phyloP scores from a whole-genome alignment of 92 coral and sea anemone genomes.

The Zoanthus gigantus region DNA sequence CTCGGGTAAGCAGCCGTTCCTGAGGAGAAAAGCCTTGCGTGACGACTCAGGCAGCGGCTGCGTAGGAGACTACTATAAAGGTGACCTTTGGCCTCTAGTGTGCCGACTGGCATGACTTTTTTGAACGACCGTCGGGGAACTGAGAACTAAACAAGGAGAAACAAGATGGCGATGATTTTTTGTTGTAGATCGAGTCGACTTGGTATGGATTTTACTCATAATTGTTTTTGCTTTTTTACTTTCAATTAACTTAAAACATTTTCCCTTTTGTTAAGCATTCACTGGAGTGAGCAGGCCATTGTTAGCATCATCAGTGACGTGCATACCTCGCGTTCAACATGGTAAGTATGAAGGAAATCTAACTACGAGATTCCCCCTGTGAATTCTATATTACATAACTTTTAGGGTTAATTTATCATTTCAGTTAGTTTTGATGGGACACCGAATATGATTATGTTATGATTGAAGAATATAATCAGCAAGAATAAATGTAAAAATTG shows the following conservation, averaged over 20 bases:
- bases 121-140: conserved; percentile 13
- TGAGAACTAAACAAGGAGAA: conserved; percentile 22
- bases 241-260: neutral
- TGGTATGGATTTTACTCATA: neutral
- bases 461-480: too few species aligned
- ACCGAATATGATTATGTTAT: too few species aligned
- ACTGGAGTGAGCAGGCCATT: conserved; percentile 54
- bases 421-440: too few species aligned
- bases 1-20: too few species aligned
- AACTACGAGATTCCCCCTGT: neutral
- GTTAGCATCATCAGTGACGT: conserved; percentile 69
- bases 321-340: conserved; percentile 69
- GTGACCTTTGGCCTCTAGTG: neutral
- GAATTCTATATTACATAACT: neutral
- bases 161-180: conserved; percentile 87
- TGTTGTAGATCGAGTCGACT: conserved; percentile 60
- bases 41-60: too few species aligned
- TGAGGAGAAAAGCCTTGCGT: too few species aligned
- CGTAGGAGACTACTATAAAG: too few species aligned
- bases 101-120: conserved; percentile 23
- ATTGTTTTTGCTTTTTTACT: neutral
- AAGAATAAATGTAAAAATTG: too few species aligned
- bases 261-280: conserved; percentile 10
- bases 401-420: neutral
- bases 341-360: conserved; percentile 54